A percentile compares a stretch with the other conserved stretches of the same genome.
Conservation (phyloP, 2,888 invertebrate genomes). For the Carabus problematicus region DNA sequence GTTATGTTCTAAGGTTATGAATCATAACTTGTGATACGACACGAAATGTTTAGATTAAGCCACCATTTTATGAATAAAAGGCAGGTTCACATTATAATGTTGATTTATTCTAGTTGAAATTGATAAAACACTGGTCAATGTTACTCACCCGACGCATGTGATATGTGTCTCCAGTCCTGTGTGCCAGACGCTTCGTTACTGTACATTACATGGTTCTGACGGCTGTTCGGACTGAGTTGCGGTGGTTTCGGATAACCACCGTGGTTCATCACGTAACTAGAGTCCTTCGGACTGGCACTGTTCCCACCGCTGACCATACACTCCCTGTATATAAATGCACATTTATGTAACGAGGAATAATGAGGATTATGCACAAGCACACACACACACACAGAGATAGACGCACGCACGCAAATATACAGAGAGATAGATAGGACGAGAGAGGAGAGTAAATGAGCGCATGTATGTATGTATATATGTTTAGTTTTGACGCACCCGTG, state of each 20-base stretch:
- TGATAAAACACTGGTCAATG: neutral
- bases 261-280: conserved; percentile 53
- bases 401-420: no score
- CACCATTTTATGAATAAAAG: neutral
- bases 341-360: conserved; percentile 22
- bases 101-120: neutral
- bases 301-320: conserved; percentile 54
- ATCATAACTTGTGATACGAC: no score
- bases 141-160: conserved; percentile 42
- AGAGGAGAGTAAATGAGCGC: conserved; percentile 18
- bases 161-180: conserved; percentile 53
- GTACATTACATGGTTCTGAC: conserved; percentile 56
- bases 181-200: conserved; percentile 55
- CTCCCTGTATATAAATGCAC: conserved; percentile 50
- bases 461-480: neutral
- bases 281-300: conserved; percentile 57
- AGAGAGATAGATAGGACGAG: neutral
- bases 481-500: conserved; percentile 52
- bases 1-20: no score
- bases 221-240: conserved; percentile 56
- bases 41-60: no score
- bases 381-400: no score
- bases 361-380: neutral
- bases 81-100: conserved; percentile 4
- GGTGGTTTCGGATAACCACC: conserved; percentile 58